These are phyloP conservation scores for Morpho achilles DNA, from an alignment of 2,888 invertebrate species.

Conservation along the genomic window DNA sequence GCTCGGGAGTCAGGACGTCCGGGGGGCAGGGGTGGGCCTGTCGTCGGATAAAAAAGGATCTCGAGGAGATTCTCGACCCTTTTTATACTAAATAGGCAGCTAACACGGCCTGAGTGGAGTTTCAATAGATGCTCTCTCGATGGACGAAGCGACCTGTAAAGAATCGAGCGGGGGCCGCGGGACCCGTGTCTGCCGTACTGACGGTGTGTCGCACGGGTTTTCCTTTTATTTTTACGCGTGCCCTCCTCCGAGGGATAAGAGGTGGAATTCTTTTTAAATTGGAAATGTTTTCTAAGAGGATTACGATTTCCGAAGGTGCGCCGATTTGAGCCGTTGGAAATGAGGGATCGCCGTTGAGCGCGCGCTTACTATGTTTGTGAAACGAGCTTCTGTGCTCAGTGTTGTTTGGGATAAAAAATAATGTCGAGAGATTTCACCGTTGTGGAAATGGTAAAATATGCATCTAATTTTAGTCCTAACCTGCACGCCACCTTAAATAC, in stretches of 20 bases:
- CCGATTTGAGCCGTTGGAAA: slow-evolving; percentile 52
- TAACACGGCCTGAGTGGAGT: slow-evolving; percentile 79
- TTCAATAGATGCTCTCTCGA: slow-evolving; percentile 78
- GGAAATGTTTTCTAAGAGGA: slow-evolving; percentile 80
- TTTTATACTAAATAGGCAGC: slow-evolving; percentile 80
- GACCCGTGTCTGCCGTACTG: slow-evolving; percentile 50
- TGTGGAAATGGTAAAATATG: no score
- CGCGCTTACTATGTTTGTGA: slow-evolving; percentile 49
- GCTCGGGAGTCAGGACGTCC: not conserved
- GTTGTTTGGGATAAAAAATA: slow-evolving; percentile 1
- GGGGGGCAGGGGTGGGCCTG: slow-evolving; percentile 43
- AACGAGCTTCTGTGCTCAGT: slow-evolving; percentile 38
- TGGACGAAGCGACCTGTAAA: slow-evolving; percentile 76
- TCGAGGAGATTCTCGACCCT: slow-evolving; percentile 73
- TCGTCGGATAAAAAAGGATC: slow-evolving; percentile 74
- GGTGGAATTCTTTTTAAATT: slow-evolving; percentile 78
- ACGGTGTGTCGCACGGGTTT: slow-evolving; percentile 67
- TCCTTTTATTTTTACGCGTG: slow-evolving; percentile 76
- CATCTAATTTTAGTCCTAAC: no score
- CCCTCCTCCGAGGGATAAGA: slow-evolving; percentile 73
- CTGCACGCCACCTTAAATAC: no score
- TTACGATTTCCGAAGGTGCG: slow-evolving; percentile 76
- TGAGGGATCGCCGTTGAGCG: slow-evolving; percentile 58
- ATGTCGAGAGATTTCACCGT: no score
- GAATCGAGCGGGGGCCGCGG: slow-evolving; percentile 62